Conservation (phyloP, 2,888 invertebrate genomes). For the Drosophila merina region DNA sequence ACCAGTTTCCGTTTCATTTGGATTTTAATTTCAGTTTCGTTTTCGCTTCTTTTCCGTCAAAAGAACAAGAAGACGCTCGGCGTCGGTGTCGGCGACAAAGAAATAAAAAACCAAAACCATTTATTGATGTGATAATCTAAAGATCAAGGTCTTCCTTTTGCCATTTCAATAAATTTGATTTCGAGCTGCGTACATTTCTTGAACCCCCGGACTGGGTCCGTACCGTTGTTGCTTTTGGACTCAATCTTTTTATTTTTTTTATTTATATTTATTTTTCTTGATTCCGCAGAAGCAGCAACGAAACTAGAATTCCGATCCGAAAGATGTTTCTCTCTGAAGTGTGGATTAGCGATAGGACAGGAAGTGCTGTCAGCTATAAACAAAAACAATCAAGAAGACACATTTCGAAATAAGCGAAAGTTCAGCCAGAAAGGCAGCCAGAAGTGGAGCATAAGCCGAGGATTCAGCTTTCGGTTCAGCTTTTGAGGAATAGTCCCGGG, state of each 20-base stretch:
- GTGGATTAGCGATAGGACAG: conserved; percentile 39
- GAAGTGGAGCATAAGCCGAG: conserved; percentile 60
- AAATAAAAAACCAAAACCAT: conserved; percentile 56
- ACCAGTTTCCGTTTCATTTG: conserved; percentile 63
- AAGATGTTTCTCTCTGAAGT: conserved; percentile 21
- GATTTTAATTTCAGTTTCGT: conserved; percentile 48
- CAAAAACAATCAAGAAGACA: not conserved
- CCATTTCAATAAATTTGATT: conserved; percentile 63
- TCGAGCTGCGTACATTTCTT: conserved; percentile 42
- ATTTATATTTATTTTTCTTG: conserved; percentile 12
- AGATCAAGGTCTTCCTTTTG: conserved; percentile 77
- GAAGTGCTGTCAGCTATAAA: conserved; percentile 45
- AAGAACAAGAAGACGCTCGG: conserved; percentile 39
- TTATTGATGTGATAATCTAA: conserved; percentile 79
- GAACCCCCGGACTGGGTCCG: conserved; percentile 18
- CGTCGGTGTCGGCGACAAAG: conserved; percentile 31
- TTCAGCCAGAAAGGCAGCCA: conserved; percentile 44
- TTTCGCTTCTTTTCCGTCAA: conserved; percentile 51
- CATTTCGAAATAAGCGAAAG: conserved; percentile 48
- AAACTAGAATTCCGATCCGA: conserved; percentile 65
- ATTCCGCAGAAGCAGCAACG: conserved; percentile 44
- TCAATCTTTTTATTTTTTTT: conserved; percentile 21
- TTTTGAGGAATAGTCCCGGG: conserved; percentile 39
- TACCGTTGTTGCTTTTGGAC: conserved; percentile 6
- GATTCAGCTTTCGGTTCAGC: conserved; percentile 56